Conservation (phyloP, 2,113 vertebrate species). For the Polypterus bichir region DNA sequence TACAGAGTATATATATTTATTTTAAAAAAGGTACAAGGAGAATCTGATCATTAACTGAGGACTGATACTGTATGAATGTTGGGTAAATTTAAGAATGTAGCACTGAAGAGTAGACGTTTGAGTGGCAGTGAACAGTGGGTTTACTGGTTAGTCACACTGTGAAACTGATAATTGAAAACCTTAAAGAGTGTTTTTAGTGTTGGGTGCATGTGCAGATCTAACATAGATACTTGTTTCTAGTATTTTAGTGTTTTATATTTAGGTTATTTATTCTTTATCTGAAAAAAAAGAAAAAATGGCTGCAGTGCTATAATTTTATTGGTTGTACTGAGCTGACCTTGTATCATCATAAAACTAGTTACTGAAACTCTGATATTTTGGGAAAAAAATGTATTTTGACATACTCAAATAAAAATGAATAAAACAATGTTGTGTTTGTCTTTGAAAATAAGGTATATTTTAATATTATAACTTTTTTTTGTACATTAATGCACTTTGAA, state of each 20-base stretch:
- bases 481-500: too few relatives aligned
- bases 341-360: constrained; percentile 75
- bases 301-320: constrained; percentile 72
- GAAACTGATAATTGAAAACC: constrained; percentile 3
- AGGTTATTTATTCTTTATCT: constrained; percentile 80
- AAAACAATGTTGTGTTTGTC: constrained; percentile 53
- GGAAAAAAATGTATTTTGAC: constrained; percentile 75
- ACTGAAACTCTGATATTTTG: constrained; percentile 69
- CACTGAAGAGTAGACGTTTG: constrained; percentile 10
- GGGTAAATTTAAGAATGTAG: constrained; percentile 3
- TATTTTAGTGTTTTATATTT: constrained; percentile 79
- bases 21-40: constrained; percentile 44
- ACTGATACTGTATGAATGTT: constrained; percentile 9
- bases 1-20: too few relatives aligned
- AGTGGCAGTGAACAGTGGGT: constrained; percentile 21
- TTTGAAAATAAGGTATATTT: constrained; percentile 2
- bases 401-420: constrained; percentile 76
- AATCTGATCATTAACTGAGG: constrained; percentile 34
- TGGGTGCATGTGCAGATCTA: constrained; percentile 65
- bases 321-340: constrained; percentile 73
- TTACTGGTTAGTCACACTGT: background rate
- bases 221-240: constrained; percentile 62
- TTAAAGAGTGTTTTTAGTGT: constrained; percentile 43
- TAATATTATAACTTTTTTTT: background rate
- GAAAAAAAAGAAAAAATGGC: constrained; percentile 48